A percentile compares a stretch with the other conserved stretches of the same genome.
Evolutionary conservation across 2,113 vertebrate species (phyloP).

Genomic region (Plectropomus leopardus): DNA sequence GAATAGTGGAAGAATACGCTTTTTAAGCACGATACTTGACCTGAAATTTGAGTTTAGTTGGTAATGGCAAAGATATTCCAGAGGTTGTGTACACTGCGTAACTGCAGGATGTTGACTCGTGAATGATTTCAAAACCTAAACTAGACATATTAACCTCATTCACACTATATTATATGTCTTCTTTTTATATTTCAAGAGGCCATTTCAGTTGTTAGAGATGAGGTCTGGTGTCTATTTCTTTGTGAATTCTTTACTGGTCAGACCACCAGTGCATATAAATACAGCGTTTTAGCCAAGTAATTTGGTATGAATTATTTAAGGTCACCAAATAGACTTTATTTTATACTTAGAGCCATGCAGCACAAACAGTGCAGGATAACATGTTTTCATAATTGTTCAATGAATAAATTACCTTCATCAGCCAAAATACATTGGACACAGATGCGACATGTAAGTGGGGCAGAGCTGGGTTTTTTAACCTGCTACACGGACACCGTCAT

Average conservation of each 20-base stretch:
- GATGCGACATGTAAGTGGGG: too few species aligned
- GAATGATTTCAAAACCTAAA: background rate
- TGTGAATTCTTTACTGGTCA: constrained; percentile 18
- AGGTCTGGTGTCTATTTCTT: constrained; percentile 25
- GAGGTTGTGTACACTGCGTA: background rate
- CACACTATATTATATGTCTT: background rate
- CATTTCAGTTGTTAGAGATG: constrained; percentile 9
- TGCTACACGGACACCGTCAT: too few species aligned
- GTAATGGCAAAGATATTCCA: background rate
- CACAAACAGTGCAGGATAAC: background rate
- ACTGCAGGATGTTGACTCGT: background rate
- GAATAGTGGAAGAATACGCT: background rate
- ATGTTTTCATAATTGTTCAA: background rate
- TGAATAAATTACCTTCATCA: background rate
- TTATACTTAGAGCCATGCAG: background rate
- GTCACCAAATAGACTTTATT: constrained; percentile 38
- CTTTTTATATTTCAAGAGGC: constrained; percentile 15
- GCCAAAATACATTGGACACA: too few species aligned
- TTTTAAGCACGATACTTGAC: constrained; percentile 18
- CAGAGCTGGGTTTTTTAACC: too few species aligned
- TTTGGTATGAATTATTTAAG: constrained; percentile 14
- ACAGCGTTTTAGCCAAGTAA: constrained; percentile 18
- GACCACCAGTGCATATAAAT: constrained; percentile 27
- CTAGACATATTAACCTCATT: constrained; percentile 16
- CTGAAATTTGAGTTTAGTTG: background rate